Evolutionary conservation across 2,888 invertebrate genomes (phyloP), one percentile per base, ranked within the genome.

Genomic region (Leucophora obtusa): DNA sequence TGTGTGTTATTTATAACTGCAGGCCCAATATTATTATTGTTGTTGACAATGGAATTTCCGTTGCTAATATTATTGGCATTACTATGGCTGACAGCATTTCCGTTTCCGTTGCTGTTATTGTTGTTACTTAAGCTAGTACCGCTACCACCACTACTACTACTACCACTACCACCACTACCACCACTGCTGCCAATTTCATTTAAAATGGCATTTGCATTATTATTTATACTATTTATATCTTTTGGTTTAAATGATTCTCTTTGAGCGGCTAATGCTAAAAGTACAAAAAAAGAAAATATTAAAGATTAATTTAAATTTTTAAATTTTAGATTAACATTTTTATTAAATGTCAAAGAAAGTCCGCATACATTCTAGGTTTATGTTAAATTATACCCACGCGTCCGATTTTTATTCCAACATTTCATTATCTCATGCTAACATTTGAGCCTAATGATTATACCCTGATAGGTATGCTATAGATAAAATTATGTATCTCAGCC

Each of bases 181-280:
- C 63, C 59, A 60, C 76, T 72, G 15, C 60, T 50, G 4, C 65
- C 71, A 70, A 82, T 79, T 70, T 83, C 84, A 78, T 83, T 86
- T 68, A 84, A 86, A 82, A 88, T 85, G 73, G 86, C 87, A 85
- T 87, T 87, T 66, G 82, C 83, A 82, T 87, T 87, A 78, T 83
- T 82, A 82, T 83, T 75, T 56, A 83, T 73, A 83, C 84, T 86
- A 81, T 86, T 84, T 68, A 87, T 81, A 83, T 89, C 89, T 84
- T 90, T 90, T 69, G 88, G 86, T 76, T 89, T 90, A 71, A 86
- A 86, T 35, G 88, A 86, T 79, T 90, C 89, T 62, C 90, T 88
- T 84, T 90, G 90, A 72, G 90, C 89, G 73, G 89, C 89, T 51
- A 86, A 77, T 79, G 86, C 89, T 89, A 83, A 18, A 85, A 84